These are phyloP conservation scores for Rhagium mordax DNA, from an alignment of 2,888 invertebrate genomes.

Conservation along the genomic window DNA sequence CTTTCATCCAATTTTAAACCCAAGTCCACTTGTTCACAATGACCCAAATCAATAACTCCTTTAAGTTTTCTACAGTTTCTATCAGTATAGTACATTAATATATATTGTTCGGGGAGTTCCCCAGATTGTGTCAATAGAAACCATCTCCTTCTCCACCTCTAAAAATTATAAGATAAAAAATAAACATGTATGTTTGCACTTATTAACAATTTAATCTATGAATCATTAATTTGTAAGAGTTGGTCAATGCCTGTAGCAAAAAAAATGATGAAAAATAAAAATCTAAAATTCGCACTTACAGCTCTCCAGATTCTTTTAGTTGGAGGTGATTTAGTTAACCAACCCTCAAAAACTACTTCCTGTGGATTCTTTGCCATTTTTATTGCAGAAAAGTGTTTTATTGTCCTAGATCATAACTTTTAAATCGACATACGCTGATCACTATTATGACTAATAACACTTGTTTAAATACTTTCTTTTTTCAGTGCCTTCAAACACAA, in stretches of 20 bases:
- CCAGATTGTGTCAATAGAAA: slow-evolving; percentile 93
- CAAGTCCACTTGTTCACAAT: slow-evolving; percentile 96
- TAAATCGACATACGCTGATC: slow-evolving; percentile 39
- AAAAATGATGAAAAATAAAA: slow-evolving; percentile 41
- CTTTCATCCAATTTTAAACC: slow-evolving; percentile 88
- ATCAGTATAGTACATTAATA: slow-evolving; percentile 94
- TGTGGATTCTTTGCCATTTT: slow-evolving; percentile 72
- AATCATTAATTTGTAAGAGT: slow-evolving; percentile 54
- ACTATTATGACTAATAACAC: slow-evolving; percentile 30
- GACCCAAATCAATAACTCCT: slow-evolving; percentile 93
- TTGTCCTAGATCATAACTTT: slow-evolving; percentile 27
- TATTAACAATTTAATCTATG: slow-evolving; percentile 50
- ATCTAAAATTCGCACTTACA: slow-evolving; percentile 76
- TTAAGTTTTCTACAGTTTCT: slow-evolving; percentile 87
- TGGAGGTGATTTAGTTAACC: slow-evolving; percentile 96
- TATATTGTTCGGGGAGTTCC: slow-evolving; percentile 94
- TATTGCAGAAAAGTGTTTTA: slow-evolving; percentile 8
- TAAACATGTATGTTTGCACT: slow-evolving; percentile 43
- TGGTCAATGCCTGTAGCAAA: slow-evolving; percentile 39
- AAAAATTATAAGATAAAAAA: slow-evolving; percentile 54
- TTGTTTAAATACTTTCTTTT: slow-evolving; percentile 38
- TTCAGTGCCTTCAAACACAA: slow-evolving; percentile 18
- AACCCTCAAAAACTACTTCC: slow-evolving; percentile 91
- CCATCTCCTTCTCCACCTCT: slow-evolving; percentile 98
- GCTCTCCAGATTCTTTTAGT: slow-evolving; percentile 93